These are phyloP conservation scores for Octodon degus DNA, from an alignment of 2,113 vertebrate genomes.

Conservation along the genomic window DNA sequence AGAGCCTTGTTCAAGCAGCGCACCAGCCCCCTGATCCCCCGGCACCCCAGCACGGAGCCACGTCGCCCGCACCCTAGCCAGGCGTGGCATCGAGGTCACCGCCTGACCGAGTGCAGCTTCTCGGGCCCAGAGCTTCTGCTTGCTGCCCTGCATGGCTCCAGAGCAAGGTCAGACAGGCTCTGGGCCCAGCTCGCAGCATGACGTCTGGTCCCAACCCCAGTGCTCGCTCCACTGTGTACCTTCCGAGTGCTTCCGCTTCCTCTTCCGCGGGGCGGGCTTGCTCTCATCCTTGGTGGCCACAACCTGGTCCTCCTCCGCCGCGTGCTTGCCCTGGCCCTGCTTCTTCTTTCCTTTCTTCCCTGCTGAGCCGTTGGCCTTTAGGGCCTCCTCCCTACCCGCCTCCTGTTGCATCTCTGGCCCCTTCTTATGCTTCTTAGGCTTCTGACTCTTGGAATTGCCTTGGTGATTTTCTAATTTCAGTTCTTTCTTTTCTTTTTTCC, in stretches of 20 bases:
- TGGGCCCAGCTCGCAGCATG: accelerated
- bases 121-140: not conserved
- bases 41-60: accelerated
- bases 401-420: slow-evolving; percentile 15
- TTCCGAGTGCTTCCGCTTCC: slow-evolving; percentile 81
- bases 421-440: slow-evolving; percentile 83
- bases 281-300: not conserved
- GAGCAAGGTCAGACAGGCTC: not conserved
- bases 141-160: not conserved
- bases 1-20: accelerated
- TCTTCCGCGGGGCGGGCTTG: slow-evolving; percentile 67
- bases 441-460: slow-evolving; percentile 68
- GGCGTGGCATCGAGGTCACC: accelerated
- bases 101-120: not conserved
- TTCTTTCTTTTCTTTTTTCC: slow-evolving; percentile 88
- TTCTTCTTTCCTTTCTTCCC: slow-evolving; percentile 83
- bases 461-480: slow-evolving; percentile 75
- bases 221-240: slow-evolving; percentile 70
- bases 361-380: not conserved
- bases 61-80: accelerated
- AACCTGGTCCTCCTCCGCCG: accelerated
- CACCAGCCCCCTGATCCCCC: accelerated
- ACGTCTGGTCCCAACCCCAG: not conserved
- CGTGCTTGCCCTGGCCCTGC: not conserved
- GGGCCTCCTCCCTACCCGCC: not conserved